phyloP scores from a whole-genome alignment of 2,113 vertebrate species.

The Phoxinus phoxinus region DNA sequence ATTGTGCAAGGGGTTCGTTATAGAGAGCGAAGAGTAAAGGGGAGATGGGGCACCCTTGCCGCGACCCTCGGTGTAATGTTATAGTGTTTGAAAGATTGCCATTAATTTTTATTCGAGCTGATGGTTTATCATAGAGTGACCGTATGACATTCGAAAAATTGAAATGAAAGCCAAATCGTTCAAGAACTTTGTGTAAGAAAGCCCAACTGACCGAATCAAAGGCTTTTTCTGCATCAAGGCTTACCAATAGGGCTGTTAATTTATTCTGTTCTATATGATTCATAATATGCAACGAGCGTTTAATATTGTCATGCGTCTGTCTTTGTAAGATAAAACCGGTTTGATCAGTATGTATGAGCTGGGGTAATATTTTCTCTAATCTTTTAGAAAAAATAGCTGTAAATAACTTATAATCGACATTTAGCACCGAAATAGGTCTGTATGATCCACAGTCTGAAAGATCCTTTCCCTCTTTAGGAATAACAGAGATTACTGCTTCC shows the following conservation, averaged over 20 bases:
- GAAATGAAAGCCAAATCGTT: not conserved
- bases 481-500: no score
- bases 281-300: not conserved
- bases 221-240: slow-evolving; percentile 28
- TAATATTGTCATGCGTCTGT: slow-evolving; percentile 40
- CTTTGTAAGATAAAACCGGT: slow-evolving; percentile 22
- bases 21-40: no score
- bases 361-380: not conserved
- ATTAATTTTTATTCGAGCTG: not conserved
- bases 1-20: no score
- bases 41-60: no score
- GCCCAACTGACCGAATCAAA: slow-evolving; percentile 26
- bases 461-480: no score
- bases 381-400: no score
- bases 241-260: not conserved
- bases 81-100: no score
- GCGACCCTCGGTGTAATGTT: no score
- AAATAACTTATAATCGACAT: no score
- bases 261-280: no score
- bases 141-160: not conserved
- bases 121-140: not conserved
- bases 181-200: not conserved
- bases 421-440: no score
- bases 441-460: no score
- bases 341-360: slow-evolving; percentile 31